Conservation (phyloP, 2,113 vertebrate species). For the Oreochromis aureus region DNA sequence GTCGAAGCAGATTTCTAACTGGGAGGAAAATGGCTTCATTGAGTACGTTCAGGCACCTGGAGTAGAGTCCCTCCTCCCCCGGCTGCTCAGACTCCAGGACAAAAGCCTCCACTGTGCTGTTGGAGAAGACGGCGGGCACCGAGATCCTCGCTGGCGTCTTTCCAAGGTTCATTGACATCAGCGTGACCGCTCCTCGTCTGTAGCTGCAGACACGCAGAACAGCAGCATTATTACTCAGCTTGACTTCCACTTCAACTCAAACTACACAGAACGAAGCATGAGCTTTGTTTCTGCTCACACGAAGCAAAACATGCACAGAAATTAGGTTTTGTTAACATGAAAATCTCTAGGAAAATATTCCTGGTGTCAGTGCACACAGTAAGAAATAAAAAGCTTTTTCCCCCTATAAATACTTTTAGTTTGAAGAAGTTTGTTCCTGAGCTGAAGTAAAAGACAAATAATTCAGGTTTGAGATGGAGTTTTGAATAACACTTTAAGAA, state of each 20-base stretch:
- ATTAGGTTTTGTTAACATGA: background rate
- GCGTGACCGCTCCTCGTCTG: slow-evolving; percentile 77
- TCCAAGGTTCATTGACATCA: slow-evolving; percentile 85
- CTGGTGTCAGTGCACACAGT: background rate
- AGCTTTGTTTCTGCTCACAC: background rate
- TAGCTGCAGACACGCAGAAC: slow-evolving; percentile 62
- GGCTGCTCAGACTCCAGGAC: slow-evolving; percentile 73
- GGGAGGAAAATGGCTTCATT: background rate
- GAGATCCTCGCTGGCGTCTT: slow-evolving; percentile 57
- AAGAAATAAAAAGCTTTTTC: background rate
- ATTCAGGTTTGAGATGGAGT: background rate
- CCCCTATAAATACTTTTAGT: background rate
- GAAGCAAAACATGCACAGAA: background rate
- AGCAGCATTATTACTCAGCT: background rate
- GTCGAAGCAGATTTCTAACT: background rate
- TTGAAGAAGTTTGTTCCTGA: background rate
- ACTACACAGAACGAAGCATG: background rate
- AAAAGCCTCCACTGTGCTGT: slow-evolving; percentile 80
- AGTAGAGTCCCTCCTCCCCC: slow-evolving; percentile 74
- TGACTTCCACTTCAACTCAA: background rate
- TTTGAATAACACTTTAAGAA: background rate
- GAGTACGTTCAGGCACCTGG: slow-evolving; percentile 72
- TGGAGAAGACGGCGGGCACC: slow-evolving; percentile 57
- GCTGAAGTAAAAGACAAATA: background rate
- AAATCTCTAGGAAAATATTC: background rate